Evolutionary conservation across 2,113 vertebrate genomes (phyloP).

Genomic region (Solea solea): DNA sequence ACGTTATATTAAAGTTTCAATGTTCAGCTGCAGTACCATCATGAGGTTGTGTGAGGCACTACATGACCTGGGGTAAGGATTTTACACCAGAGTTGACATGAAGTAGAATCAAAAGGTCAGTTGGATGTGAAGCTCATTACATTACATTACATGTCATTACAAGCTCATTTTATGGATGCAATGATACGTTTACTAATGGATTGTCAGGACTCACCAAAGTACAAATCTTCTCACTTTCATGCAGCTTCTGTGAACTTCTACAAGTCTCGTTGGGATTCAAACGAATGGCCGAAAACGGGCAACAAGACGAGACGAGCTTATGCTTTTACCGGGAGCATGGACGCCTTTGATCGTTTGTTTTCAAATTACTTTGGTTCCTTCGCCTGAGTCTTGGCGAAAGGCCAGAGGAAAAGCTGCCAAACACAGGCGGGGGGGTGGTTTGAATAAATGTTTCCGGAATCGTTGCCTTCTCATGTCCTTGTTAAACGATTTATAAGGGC

Average conservation of each 20-base stretch:
- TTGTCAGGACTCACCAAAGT: not conserved
- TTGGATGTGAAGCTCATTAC: not conserved
- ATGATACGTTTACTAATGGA: no score
- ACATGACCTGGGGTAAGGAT: not conserved
- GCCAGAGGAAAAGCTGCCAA: conserved; percentile 9
- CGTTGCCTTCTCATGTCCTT: conserved; percentile 18
- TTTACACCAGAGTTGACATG: no score
- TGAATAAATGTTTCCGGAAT: conserved; percentile 37
- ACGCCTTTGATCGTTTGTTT: conserved; percentile 44
- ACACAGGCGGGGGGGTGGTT: conserved; percentile 19
- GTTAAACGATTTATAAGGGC: conserved; percentile 29
- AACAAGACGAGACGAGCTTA: not conserved
- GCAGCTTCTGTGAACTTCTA: conserved; percentile 28
- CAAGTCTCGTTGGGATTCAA: conserved; percentile 31
- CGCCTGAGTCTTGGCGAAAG: conserved; percentile 25
- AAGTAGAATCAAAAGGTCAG: not conserved
- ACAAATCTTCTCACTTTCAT: not conserved
- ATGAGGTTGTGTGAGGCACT: conserved; percentile 7
- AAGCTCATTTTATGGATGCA: no score
- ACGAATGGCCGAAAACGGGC: conserved; percentile 1
- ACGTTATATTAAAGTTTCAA: not conserved
- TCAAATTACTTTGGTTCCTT: not conserved
- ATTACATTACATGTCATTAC: not conserved
- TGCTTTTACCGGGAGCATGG: conserved; percentile 46
- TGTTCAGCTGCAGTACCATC: conserved; percentile 23